Base-by-base conservation (phyloP, 2,888 invertebrate genomes). In the Cantharis lateralis region DNA sequence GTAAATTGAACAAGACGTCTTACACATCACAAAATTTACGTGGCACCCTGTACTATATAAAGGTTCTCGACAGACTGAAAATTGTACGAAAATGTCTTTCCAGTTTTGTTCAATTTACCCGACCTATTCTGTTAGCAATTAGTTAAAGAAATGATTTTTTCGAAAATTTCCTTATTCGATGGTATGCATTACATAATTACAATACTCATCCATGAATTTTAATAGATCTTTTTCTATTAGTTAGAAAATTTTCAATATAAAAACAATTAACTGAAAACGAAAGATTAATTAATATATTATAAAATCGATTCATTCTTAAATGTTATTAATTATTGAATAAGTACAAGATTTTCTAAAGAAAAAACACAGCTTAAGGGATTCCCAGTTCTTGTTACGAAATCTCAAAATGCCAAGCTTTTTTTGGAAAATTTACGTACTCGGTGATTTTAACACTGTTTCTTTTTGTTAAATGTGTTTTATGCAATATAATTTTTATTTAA, bases 11-110 rank as follows among this genome's bases (percentile, higher is more conserved):
- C 62, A 18, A 71, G 32, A 63, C 81, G 81, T 81, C 81, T 81
- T 80, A 81, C 81, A 81, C 82, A 79, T 77, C 82, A 80, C 80
- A 80, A 75, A 81, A 81, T 16, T 64, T 11, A 64, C 20, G 16
- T 64, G 18, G 20, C 20, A 64, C 16, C 20, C 20, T 9, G 20
- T 72, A 72, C 32, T n/a, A 28, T 68, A 68, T 72, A 71, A 71
- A 64, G 18, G 28, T 71, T 62, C 62, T 15, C 48, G 28, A 18
- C 62, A 71, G 48, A 48, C 48, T 48, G 48, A 48, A 48, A 48
- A 48, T 48, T 48, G 48, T n/a, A 7, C 48, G 48, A 48, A 48
- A 48, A 48, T 48, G 48, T 48, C 48, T 32, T 32, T 48, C 48
- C 48, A 48, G 48, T n/a, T n/a, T 48, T 48, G 48, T 48, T 48